Evolutionary conservation across 53 echinoderm and acorn worm species (phyloP), one percentile per base, ranked within the genome.

Genomic region (Luidia sarsii): DNA sequence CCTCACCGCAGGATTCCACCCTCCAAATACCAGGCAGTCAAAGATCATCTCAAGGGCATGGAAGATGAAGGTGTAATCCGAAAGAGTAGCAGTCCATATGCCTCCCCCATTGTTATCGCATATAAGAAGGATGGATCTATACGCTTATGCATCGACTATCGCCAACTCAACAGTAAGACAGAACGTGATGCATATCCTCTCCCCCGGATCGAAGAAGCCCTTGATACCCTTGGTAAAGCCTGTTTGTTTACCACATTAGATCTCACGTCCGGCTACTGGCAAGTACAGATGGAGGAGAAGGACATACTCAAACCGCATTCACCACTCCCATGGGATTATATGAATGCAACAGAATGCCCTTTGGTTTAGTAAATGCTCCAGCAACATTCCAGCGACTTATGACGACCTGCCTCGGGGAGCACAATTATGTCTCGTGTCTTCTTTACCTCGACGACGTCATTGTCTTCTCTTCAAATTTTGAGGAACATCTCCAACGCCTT

Each of bases 101-200:
- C 46, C 15, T 46, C 46, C 10, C 53, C 7, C 0, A 84, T 87
- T 14, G 88, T 88, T 18, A 48, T 84, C 2, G 59, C 87, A 0
- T 50, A 80, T 18, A 84, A 87, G 68, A 75, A 85, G 25, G 91
- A 88, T 67, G 88, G 91, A 6, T 43, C 49, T 39, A 41, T 91
- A 21, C 57, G 87, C 23, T 20, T 88, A n/a, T 84, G 90, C 50
- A 83, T 90, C 0, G 92, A 92, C 24, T 92, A 85, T 37, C 52
- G 92, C 6, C 39, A 81, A 13, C 79, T 88, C 32, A 88, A 92
- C 43, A 33, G 11, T 3, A 29, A 48, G 22, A 92, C 88, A 34
- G 88, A 85, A 16, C 85, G 84, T 48, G 83, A 83, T 48, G 70
- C 70, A 39, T 39, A 61, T 85, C 23, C 77, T 90, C 2, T 81